Base-by-base conservation (phyloP, 2,113 vertebrate species). In the Upupa epops region DNA sequence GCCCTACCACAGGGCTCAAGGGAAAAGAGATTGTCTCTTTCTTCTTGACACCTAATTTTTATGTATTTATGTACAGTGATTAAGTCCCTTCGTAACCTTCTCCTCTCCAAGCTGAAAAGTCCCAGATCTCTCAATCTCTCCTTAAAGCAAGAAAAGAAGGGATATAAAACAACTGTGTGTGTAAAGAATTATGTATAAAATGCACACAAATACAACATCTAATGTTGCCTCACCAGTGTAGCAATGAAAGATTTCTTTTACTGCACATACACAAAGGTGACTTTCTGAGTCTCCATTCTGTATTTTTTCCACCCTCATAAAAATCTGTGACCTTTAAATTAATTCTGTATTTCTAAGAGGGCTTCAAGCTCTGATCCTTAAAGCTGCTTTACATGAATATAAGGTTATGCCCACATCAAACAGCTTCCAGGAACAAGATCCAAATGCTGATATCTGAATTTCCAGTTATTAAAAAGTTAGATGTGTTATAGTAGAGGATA, bases 401-500 rank as follows among this genome's bases (percentile, higher is more conserved):
- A 72, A 75, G 6, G 49, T 72, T 91, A 65, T 69, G 61, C 45
- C 40, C 82, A 63, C 59, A 73, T 80, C 61, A 90, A 37, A 89
- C 54, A 21, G 11, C 51, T 96, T 90, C 58, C 2, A 29, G 32
- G 76, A 88, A 40, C 58, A 90, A 74, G 58, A 78, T 45, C 54
- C 83, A 90, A 90, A 75, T 76, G 55, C 32, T 40, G 13, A 42
- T 84, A 81, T 72, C 69, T 75, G 61, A 94, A 81, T 90, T 92
- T 88, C 15, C 70, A 88, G 83, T 84, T 93, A 78, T 74, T 88
- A 86, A 76, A 40, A 88, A 71, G 61, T 76, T 80, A 75, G 45
- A 68, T 13, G 5, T 46, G 40, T 70, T 83, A 21, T 40, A 74
- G 86, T 52, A 70, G 42, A 70, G 64, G 29, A 65, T 46, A 20